Evolutionary conservation across 2,797 vertebrate genomes (phyloP).

Genomic region (Gallinago nigripennis): DNA sequence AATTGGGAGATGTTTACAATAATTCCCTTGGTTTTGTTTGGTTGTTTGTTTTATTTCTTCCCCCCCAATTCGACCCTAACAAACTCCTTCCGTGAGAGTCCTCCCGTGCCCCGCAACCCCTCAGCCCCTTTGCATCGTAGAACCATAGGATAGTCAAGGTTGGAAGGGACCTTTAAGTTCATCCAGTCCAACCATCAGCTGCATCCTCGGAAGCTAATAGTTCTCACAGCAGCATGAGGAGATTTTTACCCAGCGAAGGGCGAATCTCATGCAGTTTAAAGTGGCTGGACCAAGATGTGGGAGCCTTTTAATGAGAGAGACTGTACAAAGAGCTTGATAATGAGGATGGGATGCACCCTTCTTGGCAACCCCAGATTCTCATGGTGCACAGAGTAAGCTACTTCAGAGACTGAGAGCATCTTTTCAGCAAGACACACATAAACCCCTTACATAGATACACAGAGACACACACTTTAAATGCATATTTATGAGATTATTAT

Average conservation of each 20-base stretch:
- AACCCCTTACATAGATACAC: slow-evolving; percentile 11
- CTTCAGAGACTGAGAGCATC: slow-evolving; percentile 27
- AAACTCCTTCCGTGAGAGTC: not conserved
- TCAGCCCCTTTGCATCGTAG: not conserved
- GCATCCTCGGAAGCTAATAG: not conserved
- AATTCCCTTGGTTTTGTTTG: not conserved
- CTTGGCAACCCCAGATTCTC: not conserved
- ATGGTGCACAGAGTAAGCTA: not conserved
- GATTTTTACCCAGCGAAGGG: not conserved
- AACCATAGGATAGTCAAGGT: no score
- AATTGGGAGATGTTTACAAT: not conserved
- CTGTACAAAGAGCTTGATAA: not conserved
- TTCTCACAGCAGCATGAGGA: not conserved
- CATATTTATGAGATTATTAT: slow-evolving; percentile 50
- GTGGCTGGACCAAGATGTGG: not conserved
- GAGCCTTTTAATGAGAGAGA: slow-evolving; percentile 22
- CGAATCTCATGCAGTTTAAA: not conserved
- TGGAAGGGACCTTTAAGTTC: no score
- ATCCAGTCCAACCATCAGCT: not conserved
- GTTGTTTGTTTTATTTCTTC: no score
- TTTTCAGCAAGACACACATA: slow-evolving; percentile 44
- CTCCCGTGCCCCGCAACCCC: not conserved
- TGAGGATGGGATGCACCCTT: not conserved
- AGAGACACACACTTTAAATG: slow-evolving; percentile 30
- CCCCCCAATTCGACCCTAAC: accelerated